Evolutionary conservation across 2,888 invertebrate genomes (phyloP).

Genomic region (Amaurobius ferox): DNA sequence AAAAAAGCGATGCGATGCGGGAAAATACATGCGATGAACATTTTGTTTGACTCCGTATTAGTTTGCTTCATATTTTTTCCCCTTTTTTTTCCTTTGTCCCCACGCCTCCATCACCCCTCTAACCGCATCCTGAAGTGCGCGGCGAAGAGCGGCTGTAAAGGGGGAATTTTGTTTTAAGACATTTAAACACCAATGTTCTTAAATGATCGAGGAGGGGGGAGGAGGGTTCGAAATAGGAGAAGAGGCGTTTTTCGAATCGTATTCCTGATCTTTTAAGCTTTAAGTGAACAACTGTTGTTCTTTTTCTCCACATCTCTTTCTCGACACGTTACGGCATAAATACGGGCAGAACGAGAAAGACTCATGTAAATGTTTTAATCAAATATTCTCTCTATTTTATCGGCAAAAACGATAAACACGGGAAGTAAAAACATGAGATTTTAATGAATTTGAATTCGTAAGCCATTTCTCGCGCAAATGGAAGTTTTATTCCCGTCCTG

Average conservation of each 20-base stretch:
- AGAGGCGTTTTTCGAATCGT: constrained; percentile 64
- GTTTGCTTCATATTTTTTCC: constrained; percentile 54
- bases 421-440: constrained; percentile 57
- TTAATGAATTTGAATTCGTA: constrained; percentile 70
- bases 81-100: constrained; percentile 27
- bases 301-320: constrained; percentile 16
- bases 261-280: constrained; percentile 67
- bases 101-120: constrained; percentile 23
- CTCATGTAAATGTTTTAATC: constrained; percentile 71
- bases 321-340: constrained; percentile 36
- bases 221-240: constrained; percentile 18
- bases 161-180: constrained; percentile 67
- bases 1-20: constrained; percentile 64
- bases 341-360: constrained; percentile 14
- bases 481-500: constrained; percentile 51
- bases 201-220: constrained; percentile 60
- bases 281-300: constrained; percentile 71
- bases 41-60: constrained; percentile 71
- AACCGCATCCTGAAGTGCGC: background rate
- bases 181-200: constrained; percentile 70
- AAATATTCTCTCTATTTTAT: constrained; percentile 48
- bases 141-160: background rate
- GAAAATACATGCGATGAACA: constrained; percentile 67
- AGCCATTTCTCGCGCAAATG: constrained; percentile 65
- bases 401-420: constrained; percentile 56